Evolutionary conservation across 2,113 vertebrate genomes (phyloP).

Genomic region (Mustelus asterias): DNA sequence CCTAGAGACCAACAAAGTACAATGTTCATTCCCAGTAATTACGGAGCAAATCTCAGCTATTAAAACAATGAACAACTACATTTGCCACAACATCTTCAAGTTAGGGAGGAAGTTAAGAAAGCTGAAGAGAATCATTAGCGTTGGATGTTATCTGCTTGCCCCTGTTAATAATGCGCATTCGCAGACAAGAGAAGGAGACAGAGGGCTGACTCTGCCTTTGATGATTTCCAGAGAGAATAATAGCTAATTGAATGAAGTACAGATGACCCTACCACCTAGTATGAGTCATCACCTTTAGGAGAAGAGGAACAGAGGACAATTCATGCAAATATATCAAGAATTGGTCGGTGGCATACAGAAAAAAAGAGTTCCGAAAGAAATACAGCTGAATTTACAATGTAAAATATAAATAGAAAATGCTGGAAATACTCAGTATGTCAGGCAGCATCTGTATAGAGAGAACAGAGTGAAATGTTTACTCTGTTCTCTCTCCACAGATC

Average conservation of each 20-base stretch:
- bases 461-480: neutral
- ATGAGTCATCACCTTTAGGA: neutral
- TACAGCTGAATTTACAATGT: neutral
- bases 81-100: neutral
- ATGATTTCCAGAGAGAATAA: neutral
- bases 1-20: neutral
- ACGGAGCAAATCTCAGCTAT: neutral
- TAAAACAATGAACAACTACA: neutral
- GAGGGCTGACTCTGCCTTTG: neutral
- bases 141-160: neutral
- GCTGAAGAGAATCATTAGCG: neutral
- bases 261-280: neutral
- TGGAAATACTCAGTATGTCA: neutral
- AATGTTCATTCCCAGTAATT: neutral
- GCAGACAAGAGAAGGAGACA: neutral
- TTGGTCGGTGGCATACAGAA: neutral
- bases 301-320: neutral
- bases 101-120: neutral
- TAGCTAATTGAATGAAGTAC: neutral
- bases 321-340: neutral
- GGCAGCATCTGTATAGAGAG: neutral
- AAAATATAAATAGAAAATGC: neutral
- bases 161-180: neutral
- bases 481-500: neutral
- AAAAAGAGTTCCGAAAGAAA: neutral